A percentile compares a stretch with the other conserved stretches of the same genome.
Evolutionary conservation across 2,113 vertebrate species (phyloP).

Genomic region (Tragelaphus scriptus): DNA sequence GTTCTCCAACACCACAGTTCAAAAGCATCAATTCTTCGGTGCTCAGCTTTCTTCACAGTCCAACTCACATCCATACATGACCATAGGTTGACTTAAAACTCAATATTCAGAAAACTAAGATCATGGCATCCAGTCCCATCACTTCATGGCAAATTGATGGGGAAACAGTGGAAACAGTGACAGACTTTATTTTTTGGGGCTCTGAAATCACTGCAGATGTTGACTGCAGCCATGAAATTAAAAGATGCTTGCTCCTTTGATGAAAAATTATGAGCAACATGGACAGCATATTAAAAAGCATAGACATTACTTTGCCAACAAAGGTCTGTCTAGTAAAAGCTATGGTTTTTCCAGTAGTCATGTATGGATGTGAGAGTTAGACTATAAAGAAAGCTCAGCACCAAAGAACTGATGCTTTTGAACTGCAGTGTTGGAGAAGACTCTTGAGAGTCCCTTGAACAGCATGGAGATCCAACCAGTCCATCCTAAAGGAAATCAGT

Average conservation of each 20-base stretch:
- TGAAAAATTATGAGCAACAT: neutral
- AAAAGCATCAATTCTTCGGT: too few species aligned
- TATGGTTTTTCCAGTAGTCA: neutral
- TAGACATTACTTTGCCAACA: neutral
- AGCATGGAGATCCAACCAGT: neutral
- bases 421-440: neutral
- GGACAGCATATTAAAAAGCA: neutral
- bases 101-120: neutral
- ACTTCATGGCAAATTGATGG: neutral
- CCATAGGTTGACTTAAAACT: neutral
- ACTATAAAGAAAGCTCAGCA: neutral
- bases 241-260: neutral
- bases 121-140: neutral
- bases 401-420: neutral
- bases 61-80: too few species aligned
- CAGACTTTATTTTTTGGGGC: accelerated
- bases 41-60: too few species aligned
- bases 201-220: neutral
- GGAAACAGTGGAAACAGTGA: neutral
- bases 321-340: neutral
- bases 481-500: neutral
- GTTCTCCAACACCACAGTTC: too few species aligned
- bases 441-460: neutral
- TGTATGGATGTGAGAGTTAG: neutral
- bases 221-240: neutral